Base-by-base conservation (phyloP, 2,888 invertebrate species). In the Ectemnius continuus region DNA sequence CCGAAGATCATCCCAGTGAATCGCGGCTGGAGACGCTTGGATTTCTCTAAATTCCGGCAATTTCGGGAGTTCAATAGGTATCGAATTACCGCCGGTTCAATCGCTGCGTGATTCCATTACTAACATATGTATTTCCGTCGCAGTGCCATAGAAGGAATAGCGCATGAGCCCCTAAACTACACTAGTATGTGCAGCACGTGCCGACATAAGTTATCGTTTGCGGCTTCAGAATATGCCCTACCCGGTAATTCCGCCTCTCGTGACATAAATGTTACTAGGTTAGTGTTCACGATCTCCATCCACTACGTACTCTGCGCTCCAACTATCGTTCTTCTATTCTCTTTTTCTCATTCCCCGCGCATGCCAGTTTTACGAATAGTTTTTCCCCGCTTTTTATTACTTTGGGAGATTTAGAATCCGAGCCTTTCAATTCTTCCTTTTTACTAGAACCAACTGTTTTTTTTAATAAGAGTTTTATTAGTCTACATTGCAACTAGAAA, bases 151-250 rank as follows among this genome's bases (percentile, higher is more conserved):
- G 36, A 36, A 36, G 36, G 36, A 36, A 36, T 36, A 36, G 36
- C 36, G 36, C 36, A 36, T 36, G 36, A 36, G 36, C 36, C 36
- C 36, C 36, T 36, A 36, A 36, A 36, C 36, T 36, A 36, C 36
- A 36, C 36, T 36, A 36, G 36, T 69, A 69, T 52, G 65, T 75
- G 73, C 36, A 14, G 48, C 69, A 68, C 66, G 69, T 76, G 75
- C 73, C 5, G 14, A 57, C 45, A 47, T 63, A 70, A 45, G 61
- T 69, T 69, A 70, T 46, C 58, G 75, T 64, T 36, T 57, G 70
- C 23, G 75, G 64, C 75, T 28, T 57, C 8, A 47, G 48, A 61
- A 64, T 67, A 56, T 61, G 70, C 58, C 58, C 16, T 45, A 26
- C 64, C 20, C 36, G 56, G 60, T 70, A 69, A 70, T 67, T 67